These are phyloP conservation scores for Rhinoraja longicauda DNA, from an alignment of 2,797 vertebrate species.

Conservation along the genomic window DNA sequence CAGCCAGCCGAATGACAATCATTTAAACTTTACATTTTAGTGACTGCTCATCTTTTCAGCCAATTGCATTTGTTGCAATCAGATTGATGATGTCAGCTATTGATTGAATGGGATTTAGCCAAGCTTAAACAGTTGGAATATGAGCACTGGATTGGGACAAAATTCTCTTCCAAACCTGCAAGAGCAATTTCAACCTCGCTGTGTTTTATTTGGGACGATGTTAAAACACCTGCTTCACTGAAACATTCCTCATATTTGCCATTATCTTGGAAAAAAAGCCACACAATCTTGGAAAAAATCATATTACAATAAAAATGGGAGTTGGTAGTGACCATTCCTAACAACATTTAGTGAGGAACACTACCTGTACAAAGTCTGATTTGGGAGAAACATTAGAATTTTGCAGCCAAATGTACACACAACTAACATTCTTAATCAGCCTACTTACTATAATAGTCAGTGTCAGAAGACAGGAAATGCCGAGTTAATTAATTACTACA, in stretches of 20 bases:
- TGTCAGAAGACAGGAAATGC: neutral
- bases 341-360: too few species aligned
- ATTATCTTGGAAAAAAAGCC: neutral
- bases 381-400: neutral
- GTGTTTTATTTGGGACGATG: neutral
- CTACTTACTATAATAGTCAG: neutral
- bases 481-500: neutral
- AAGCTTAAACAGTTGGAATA: neutral
- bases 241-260: neutral
- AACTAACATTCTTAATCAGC: neutral
- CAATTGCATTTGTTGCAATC: neutral
- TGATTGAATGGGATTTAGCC: neutral
- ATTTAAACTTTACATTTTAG: neutral
- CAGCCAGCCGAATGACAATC: neutral
- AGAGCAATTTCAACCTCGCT: neutral
- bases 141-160: neutral
- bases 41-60: too few species aligned
- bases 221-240: neutral
- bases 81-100: neutral
- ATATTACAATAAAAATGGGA: neutral
- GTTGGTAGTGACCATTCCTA: neutral
- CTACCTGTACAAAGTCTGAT: neutral
- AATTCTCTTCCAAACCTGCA: neutral
- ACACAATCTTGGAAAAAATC: neutral
- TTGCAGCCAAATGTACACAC: neutral